Base-by-base conservation (phyloP, 2,797 vertebrate species). In the Monodelphis domestica region DNA sequence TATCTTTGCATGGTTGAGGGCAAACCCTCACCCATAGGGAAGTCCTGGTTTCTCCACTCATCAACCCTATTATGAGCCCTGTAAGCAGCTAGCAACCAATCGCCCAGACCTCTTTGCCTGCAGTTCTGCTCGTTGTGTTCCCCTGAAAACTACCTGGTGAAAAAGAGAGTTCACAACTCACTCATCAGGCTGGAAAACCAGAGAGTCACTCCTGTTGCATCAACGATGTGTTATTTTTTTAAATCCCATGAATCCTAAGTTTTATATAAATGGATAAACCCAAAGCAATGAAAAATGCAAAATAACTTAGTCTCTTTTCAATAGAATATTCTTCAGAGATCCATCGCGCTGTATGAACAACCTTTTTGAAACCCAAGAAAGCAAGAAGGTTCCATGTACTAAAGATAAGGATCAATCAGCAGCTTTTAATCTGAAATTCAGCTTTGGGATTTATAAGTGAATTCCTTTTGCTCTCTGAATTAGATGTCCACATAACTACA, bases 401-500 rank as follows among this genome's bases (percentile, higher is more conserved):
- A 53, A 12, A 1, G 51, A 53, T 50, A n/a, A 57, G 30, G 89
- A 38, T 7, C 9, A 2, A 6, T 52, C 57, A 21, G 70, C 5
- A 0, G 2, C 24, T 1, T 0, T 28, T 91, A 57, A n/a, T 38
- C 87, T 33, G 17, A 54, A 9, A 30, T 0, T 4, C 12, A 3
- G 26, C 53, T 0, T n/a, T 2, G 51, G 88, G 29, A n/a, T 24
- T 33, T 2, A 45, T 11, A 11, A 50, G n/a, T 21, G 6, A 52
- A 15, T 87, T 21, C 54, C 26, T 84, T 0, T 15, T 24, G 29
- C 0, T 3, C 9, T 0, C n/a, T 14, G n/a, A 54, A 45, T 50
- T 0, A 51, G 53, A 10, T 26, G 28, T 50, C 7, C 21, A 1
- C 0, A 11, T 30, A 3, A 24, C 33, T 11, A 1, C 29, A 0